A percentile compares a stretch with the other conserved stretches of the same genome.
Evolutionary conservation across 2,888 invertebrate species (phyloP).

Genomic region (Polia nebulosa): DNA sequence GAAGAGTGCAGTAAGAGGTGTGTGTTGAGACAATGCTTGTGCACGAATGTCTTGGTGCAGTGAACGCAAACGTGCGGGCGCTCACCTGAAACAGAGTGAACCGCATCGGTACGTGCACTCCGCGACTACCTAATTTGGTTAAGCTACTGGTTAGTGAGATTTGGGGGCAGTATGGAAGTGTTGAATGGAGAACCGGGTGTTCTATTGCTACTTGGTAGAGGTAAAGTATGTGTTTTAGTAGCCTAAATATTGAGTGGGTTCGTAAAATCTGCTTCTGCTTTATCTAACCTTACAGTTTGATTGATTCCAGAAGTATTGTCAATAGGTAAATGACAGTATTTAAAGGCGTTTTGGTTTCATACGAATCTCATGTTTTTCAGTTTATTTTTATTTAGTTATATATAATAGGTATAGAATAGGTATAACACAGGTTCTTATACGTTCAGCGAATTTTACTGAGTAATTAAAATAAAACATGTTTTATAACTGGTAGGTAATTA

Average conservation of each 20-base stretch:
- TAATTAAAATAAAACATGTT: slow-evolving; percentile 11
- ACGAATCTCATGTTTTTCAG: too few species aligned
- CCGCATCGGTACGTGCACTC: slow-evolving; percentile 67
- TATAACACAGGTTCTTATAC: not conserved
- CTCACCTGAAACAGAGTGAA: slow-evolving; percentile 90
- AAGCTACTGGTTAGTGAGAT: not conserved
- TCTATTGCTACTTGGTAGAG: not conserved
- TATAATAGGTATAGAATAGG: too few species aligned
- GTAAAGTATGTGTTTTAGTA: too few species aligned
- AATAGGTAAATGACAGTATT: not conserved
- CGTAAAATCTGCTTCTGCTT: too few species aligned
- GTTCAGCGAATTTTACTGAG: not conserved
- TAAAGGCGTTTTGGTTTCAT: too few species aligned
- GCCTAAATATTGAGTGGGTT: too few species aligned
- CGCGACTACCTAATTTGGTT: slow-evolving; percentile 10
- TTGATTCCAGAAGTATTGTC: not conserved
- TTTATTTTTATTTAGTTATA: too few species aligned
- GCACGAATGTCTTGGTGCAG: slow-evolving; percentile 95
- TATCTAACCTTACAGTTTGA: too few species aligned
- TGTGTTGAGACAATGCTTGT: slow-evolving; percentile 95
- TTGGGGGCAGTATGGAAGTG: not conserved
- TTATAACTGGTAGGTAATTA: slow-evolving; percentile 3
- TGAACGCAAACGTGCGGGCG: slow-evolving; percentile 93
- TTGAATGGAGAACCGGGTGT: not conserved
- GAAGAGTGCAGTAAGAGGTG: slow-evolving; percentile 94